phyloP scores from a whole-genome alignment of 2,797 vertebrate species.

The Silurus lanzhouensis region DNA sequence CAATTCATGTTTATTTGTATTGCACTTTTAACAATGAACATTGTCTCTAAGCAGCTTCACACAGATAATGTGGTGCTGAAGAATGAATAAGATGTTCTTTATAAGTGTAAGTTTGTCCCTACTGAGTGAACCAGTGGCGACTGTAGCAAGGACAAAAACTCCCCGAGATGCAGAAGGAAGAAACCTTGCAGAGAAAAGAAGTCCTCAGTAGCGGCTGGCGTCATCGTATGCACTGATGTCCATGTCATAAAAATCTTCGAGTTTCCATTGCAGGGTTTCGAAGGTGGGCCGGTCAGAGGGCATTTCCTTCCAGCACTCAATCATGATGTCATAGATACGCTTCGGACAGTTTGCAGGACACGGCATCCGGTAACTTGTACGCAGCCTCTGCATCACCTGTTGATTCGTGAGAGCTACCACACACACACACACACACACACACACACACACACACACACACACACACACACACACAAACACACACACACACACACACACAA shows the following conservation, averaged over 20 bases:
- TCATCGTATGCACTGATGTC: conserved; percentile 67
- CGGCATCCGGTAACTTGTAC: conserved; percentile 81
- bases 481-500: conserved; percentile 6
- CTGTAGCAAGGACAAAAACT: too few relatives aligned
- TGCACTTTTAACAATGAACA: too few relatives aligned
- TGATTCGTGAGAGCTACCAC: conserved; percentile 77
- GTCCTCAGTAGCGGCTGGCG: conserved; percentile 58
- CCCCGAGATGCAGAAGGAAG: too few relatives aligned
- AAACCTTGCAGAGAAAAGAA: too few relatives aligned
- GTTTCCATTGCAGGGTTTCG: conserved; percentile 78
- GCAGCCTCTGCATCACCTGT: conserved; percentile 81
- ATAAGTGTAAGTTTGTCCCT: too few relatives aligned
- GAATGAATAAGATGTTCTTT: too few relatives aligned
- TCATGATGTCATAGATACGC: conserved; percentile 82
- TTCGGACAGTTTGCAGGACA: conserved; percentile 76
- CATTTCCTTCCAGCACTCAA: conserved; percentile 80
- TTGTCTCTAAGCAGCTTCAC: too few relatives aligned
- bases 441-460: conserved; percentile 26
- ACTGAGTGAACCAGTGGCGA: too few relatives aligned
- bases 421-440: conserved; percentile 28
- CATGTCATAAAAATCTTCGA: conserved; percentile 82
- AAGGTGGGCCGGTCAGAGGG: conserved; percentile 81
- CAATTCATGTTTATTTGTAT: too few relatives aligned
- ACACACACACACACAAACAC: too few relatives aligned
- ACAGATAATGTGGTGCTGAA: too few relatives aligned